A percentile compares a stretch with the other conserved stretches of the same genome.
Evolutionary conservation across 2,888 invertebrate genomes (phyloP).

Genomic region (Cerastis leucographa): DNA sequence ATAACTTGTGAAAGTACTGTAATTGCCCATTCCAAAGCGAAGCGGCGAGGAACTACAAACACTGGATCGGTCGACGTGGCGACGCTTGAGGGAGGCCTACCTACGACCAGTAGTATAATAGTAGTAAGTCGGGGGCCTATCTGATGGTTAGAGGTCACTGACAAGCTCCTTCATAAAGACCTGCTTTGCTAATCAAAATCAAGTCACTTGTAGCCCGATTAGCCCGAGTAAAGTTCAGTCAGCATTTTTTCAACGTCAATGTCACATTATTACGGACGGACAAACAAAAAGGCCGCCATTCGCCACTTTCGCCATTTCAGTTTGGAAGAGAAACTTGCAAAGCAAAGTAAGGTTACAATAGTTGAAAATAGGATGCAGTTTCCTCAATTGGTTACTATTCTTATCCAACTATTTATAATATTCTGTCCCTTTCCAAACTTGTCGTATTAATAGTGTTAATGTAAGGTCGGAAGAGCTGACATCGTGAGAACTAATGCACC

Average conservation of each 20-base stretch:
- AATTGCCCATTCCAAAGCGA: too few species aligned
- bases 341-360: background rate
- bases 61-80: background rate
- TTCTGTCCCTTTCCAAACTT: slow-evolving; percentile 1
- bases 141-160: background rate
- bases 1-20: too few species aligned
- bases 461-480: slow-evolving; percentile 30
- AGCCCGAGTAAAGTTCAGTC: background rate
- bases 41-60: too few species aligned
- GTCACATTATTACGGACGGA: background rate
- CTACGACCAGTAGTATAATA: background rate
- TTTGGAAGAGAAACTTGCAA: background rate
- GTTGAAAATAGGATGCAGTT: background rate
- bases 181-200: background rate
- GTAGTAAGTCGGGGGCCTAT: background rate
- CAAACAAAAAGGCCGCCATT: background rate
- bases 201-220: background rate
- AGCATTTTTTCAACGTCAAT: background rate
- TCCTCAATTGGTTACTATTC: background rate
- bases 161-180: background rate
- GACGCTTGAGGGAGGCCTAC: background rate
- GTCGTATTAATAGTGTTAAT: slow-evolving; percentile 24
- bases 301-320: background rate
- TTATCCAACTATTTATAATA: background rate
- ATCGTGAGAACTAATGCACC: slow-evolving; percentile 48